phyloP scores from a whole-genome alignment of 2,113 vertebrate species.

The Cygnus buccinator region DNA sequence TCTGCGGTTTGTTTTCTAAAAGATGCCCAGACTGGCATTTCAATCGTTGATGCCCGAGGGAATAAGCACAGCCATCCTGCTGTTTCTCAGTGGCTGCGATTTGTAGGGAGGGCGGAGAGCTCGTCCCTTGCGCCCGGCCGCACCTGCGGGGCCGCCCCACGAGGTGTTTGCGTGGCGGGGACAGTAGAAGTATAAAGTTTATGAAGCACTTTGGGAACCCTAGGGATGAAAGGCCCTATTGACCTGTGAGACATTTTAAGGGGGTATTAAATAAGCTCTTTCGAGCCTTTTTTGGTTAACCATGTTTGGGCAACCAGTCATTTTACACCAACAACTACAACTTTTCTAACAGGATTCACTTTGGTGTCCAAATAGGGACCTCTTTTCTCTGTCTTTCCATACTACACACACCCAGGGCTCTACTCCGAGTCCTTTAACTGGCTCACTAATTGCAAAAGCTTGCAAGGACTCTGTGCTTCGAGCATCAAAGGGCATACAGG shows the following conservation, averaged over 20 bases:
- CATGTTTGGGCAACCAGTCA: conserved; percentile 15
- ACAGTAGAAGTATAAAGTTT: background rate
- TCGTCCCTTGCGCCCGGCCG: too few species aligned
- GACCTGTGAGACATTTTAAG: background rate
- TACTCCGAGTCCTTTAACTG: background rate
- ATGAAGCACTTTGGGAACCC: conserved; percentile 5
- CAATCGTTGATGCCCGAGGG: background rate
- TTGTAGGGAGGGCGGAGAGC: too few species aligned
- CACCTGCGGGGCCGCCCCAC: background rate
- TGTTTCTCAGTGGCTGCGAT: background rate
- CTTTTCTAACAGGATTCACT: conserved; percentile 16
- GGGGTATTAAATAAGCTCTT: conserved; percentile 39
- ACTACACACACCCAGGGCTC: background rate
- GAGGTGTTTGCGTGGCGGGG: background rate
- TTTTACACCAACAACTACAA: conserved; percentile 23
- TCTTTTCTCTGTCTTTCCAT: background rate
- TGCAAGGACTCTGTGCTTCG: background rate
- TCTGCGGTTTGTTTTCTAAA: background rate
- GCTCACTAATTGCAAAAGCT: conserved; percentile 41
- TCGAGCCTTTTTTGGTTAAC: conserved; percentile 56
- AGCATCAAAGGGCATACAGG: conserved; percentile 29
- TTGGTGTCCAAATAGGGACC: background rate
- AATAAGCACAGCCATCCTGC: background rate
- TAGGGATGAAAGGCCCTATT: conserved; percentile 48
- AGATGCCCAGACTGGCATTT: background rate